Evolutionary conservation across 1,140 invertebrate species (phyloP).

Genomic region (Drosophila subobscura): DNA sequence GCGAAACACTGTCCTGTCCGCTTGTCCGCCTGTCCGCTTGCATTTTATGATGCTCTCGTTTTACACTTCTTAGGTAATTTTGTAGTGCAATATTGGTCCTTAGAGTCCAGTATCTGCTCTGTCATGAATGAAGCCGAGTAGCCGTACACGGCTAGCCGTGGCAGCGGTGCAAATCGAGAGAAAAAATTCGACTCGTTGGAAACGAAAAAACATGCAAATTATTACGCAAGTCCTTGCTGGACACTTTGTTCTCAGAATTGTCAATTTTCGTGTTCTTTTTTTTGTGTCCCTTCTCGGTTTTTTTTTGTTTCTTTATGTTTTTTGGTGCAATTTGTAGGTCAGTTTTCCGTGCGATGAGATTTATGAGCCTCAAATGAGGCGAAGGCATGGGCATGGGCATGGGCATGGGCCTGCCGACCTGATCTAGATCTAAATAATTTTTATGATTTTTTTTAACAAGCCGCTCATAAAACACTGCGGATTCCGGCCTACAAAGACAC

Average conservation of each 20-base stretch:
- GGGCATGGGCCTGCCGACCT: conserved; percentile 37
- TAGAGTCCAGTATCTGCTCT: too few relatives aligned
- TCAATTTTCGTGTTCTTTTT: conserved; percentile 32
- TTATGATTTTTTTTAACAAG: conserved; percentile 79
- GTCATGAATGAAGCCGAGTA: conserved; percentile 53
- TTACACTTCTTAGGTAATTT: conserved; percentile 76
- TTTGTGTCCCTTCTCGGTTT: conserved; percentile 10
- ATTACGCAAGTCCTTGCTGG: conserved; percentile 65
- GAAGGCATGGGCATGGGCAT: too few relatives aligned
- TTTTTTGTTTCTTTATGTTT: conserved; percentile 9
- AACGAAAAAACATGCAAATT: conserved; percentile 71
- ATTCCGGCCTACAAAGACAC: neutral
- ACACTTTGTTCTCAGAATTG: conserved; percentile 44
- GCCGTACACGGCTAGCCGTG: too few relatives aligned
- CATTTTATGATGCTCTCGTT: conserved; percentile 69
- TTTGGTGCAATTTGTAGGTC: conserved; percentile 50
- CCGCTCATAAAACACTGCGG: conserved; percentile 56
- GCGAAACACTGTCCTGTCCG: conserved; percentile 4
- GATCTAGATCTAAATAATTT: conserved; percentile 77
- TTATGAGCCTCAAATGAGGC: conserved; percentile 44
- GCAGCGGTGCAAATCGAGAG: neutral
- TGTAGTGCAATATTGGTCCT: conserved; percentile 64
- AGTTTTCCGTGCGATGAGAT: conserved; percentile 25
- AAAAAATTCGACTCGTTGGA: conserved; percentile 17
- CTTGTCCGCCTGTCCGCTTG: conserved; percentile 1